Percentiles rank a stretch among this genome's conserved stretches.
Conservation (phyloP, 2,797 vertebrate genomes). For the Notamacropus eugenii region DNA sequence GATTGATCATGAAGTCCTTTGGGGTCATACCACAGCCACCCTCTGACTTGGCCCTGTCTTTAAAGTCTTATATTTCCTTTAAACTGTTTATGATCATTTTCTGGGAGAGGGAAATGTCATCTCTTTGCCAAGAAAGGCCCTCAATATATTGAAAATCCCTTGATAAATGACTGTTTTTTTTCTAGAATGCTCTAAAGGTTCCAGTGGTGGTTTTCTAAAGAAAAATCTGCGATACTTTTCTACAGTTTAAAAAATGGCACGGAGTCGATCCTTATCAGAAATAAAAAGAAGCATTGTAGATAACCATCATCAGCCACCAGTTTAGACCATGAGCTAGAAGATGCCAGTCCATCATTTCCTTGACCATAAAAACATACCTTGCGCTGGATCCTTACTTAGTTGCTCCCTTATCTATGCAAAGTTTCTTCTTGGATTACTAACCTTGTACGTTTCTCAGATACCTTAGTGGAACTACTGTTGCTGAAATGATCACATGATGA, state of each 20-base stretch:
- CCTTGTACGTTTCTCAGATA: not conserved
- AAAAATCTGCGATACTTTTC: not conserved
- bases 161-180: not conserved
- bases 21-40: not conserved
- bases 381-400: not conserved
- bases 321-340: fast-evolving
- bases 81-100: not conserved
- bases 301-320: fast-evolving
- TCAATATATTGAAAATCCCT: not conserved
- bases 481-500: not conserved
- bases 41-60: not conserved
- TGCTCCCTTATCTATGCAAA: not conserved
- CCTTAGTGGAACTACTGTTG: not conserved
- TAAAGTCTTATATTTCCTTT: not conserved
- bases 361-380: not conserved
- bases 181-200: not conserved
- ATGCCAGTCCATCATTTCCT: fast-evolving
- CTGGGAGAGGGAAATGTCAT: not conserved
- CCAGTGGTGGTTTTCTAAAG: not conserved
- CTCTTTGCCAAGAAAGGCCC: not conserved
- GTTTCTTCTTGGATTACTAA: not conserved
- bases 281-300: not conserved
- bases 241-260: fast-evolving
- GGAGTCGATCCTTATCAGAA: fast-evolving
- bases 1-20: not conserved